These are phyloP conservation scores for Harpalus rufipes DNA, from an alignment of 2,888 invertebrate species.

Conservation along the genomic window DNA sequence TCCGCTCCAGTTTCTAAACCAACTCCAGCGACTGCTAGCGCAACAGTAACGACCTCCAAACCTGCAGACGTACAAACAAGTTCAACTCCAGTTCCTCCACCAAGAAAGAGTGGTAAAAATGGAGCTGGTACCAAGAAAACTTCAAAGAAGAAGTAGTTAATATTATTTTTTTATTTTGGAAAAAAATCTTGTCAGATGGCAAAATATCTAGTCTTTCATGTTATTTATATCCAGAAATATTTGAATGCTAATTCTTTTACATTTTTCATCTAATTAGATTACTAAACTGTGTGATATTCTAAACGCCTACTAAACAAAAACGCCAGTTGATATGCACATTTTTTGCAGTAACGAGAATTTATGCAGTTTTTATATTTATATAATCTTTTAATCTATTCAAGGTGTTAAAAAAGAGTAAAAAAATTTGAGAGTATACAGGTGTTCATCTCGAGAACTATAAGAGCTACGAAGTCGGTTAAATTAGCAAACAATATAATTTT, in stretches of 20 bases:
- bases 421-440: no score
- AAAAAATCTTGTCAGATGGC: constrained; percentile 48
- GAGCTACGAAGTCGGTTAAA: no score
- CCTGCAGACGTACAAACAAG: constrained; percentile 67
- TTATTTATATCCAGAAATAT: constrained; percentile 58
- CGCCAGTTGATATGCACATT: constrained; percentile 9
- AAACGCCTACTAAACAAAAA: constrained; percentile 51
- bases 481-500: no score
- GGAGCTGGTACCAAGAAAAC: constrained; percentile 55
- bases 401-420: no score
- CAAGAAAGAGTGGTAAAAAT: constrained; percentile 74
- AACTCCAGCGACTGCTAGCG: constrained; percentile 59
- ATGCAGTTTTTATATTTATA: constrained; percentile 42
- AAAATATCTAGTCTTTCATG: constrained; percentile 59
- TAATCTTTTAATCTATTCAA: background rate
- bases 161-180: constrained; percentile 39
- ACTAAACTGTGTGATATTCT: constrained; percentile 45
- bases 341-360: constrained; percentile 3
- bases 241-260: constrained; percentile 42
- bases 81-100: constrained; percentile 73
- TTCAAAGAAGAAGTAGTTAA: constrained; percentile 59
- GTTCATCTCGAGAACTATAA: no score
- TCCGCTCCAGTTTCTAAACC: constrained; percentile 13
- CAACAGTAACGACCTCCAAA: constrained; percentile 55
- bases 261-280: constrained; percentile 28